Evolutionary conservation across 2,888 invertebrate species (phyloP), one percentile per base, ranked within the genome.

Genomic region (Phasia obesa): DNA sequence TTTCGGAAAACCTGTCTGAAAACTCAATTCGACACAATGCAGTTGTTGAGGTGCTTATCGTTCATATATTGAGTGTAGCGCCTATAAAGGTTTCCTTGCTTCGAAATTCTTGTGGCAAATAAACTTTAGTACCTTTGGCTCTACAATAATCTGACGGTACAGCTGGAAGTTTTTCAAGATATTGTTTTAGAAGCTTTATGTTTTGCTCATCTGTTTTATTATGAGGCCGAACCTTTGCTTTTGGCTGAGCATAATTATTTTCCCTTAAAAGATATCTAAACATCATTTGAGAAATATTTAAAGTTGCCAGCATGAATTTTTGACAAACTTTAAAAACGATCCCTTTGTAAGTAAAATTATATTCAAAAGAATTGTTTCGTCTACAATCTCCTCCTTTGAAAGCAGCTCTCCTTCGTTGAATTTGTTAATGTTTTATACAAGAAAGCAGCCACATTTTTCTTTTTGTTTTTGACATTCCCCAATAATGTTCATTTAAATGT

Each of bases 291-390:
- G n/a, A n/a, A n/a, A n/a, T n/a, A 55, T 51, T 53, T 49, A 51
- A 73, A 44, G 49, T 59, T 71, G 57, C 60, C 49, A 59, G 47
- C 17, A 60, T 59, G 59, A 71, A 71, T 71, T 71, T 71, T 71
- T 59, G 31, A 62, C 62, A 73, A 73, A 62, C 73, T 73, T 73
- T 73, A 73, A 60, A 35, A 62, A 73, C 73, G 38, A 73, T 62
- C 47, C 59, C 71, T 71, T 49, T 47, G 59, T 59, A 31, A 57
- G 70, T 49, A 70, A 71, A 47, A 47, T 57, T 44, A 59, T 71
- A 71, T 71, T 59, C 47, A 47, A 47, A 19, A 47, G 47, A 47
- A 47, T 47, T 47, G 47, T 42, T 42, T 42, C 42, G 51, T 69
- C 53, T 53, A 57, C 27, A 35, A 55, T n/a, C 42, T 70, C 44